phyloP scores from a whole-genome alignment of 2,797 vertebrate species.

The Zonotrichia albicollis region DNA sequence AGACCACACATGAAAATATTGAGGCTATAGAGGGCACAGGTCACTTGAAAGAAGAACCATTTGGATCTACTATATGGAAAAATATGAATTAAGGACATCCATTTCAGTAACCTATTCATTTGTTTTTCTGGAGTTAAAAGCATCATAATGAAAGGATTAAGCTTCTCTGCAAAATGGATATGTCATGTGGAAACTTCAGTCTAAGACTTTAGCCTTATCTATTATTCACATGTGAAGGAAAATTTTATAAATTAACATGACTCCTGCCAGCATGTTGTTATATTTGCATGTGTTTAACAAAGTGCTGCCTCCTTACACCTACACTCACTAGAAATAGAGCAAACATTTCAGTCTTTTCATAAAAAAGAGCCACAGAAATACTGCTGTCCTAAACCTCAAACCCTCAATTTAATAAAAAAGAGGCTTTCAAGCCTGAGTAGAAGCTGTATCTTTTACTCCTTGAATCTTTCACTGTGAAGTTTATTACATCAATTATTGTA shows the following conservation, averaged over 20 bases:
- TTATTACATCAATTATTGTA: constrained; percentile 52
- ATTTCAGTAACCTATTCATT: neutral
- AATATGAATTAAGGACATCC: neutral
- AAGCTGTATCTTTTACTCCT: constrained; percentile 5
- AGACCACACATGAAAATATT: neutral
- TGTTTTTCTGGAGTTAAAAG: constrained; percentile 6
- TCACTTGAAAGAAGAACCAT: neutral
- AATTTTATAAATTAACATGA: constrained; percentile 24
- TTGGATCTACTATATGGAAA: neutral
- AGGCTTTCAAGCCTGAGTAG: neutral
- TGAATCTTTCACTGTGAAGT: neutral
- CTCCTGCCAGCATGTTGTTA: constrained; percentile 24
- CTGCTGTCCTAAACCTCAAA: neutral
- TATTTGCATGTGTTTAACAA: constrained; percentile 19
- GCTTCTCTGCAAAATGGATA: neutral
- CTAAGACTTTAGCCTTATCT: neutral
- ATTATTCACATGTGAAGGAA: neutral
- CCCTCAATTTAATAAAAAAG: neutral
- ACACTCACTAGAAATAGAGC: constrained; percentile 10
- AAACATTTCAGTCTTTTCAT: constrained; percentile 17
- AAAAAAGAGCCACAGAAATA: neutral
- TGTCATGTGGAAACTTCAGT: neutral
- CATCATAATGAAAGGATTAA: constrained; percentile 16
- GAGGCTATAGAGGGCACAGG: neutral
- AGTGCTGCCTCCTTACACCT: constrained; percentile 33